Percentiles rank a stretch among this genome's conserved stretches.
phyloP scores from a whole-genome alignment of 2,797 vertebrate genomes.

The Morelia viridis region DNA sequence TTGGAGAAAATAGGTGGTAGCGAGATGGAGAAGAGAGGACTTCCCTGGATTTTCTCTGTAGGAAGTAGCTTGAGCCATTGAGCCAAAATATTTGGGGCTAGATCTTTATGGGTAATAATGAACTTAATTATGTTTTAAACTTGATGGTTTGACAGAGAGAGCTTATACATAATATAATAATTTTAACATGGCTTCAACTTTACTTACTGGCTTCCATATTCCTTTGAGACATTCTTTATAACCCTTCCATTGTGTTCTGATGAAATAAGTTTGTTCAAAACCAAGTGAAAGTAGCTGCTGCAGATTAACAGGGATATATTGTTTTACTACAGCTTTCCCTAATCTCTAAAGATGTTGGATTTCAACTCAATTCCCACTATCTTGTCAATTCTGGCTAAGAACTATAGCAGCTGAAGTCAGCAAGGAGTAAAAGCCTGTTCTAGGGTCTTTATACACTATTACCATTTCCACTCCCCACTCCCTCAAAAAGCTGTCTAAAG shows the following conservation, averaged over 20 bases:
- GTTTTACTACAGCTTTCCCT: background rate
- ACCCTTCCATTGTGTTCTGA: background rate
- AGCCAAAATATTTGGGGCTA: background rate
- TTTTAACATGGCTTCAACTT: background rate
- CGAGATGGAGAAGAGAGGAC: too few relatives aligned
- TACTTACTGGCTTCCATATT: background rate
- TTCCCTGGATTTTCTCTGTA: background rate
- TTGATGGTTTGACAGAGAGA: background rate
- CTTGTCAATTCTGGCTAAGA: background rate
- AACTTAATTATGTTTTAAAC: background rate
- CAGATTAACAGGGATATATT: background rate
- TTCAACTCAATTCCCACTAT: background rate
- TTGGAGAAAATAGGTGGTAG: background rate
- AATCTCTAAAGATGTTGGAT: background rate
- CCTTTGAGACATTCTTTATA: background rate
- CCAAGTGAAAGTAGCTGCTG: background rate
- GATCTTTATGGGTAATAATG: background rate
- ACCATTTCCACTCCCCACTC: background rate
- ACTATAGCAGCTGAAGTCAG: background rate
- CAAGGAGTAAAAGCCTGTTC: background rate
- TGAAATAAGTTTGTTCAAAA: background rate
- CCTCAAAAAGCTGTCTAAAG: background rate
- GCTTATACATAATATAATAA: background rate
- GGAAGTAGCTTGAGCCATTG: background rate
- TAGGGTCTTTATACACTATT: background rate